phyloP scores from a whole-genome alignment of 2,888 invertebrate species.

The Tetrapedia diversipes region DNA sequence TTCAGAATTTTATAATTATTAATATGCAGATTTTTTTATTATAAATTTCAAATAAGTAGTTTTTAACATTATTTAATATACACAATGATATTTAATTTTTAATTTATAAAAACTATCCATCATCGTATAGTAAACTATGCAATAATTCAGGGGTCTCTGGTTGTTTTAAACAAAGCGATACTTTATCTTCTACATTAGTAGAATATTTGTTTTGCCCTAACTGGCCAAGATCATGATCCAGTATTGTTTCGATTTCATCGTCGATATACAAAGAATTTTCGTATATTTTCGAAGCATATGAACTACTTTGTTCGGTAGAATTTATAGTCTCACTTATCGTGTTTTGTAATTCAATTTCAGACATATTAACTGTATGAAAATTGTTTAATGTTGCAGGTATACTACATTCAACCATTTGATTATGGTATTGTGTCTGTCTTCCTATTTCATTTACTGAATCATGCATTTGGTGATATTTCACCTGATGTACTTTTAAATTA shows the following conservation, averaged over 20 bases:
- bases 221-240: constrained; percentile 76
- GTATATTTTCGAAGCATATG: constrained; percentile 75
- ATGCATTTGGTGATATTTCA: constrained; percentile 75
- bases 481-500: constrained; percentile 78
- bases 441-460: constrained; percentile 64
- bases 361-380: constrained; percentile 75
- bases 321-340: constrained; percentile 80
- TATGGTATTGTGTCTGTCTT: constrained; percentile 55
- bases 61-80: not conserved
- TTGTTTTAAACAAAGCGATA: constrained; percentile 77
- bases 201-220: constrained; percentile 74
- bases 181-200: constrained; percentile 69
- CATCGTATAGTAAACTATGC: constrained; percentile 78
- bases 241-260: constrained; percentile 77
- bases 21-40: not conserved
- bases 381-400: constrained; percentile 65
- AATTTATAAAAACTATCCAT: constrained; percentile 46
- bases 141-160: constrained; percentile 79
- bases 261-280: constrained; percentile 78
- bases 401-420: constrained; percentile 48
- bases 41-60: not conserved
- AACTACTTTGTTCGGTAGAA: constrained; percentile 72
- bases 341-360: constrained; percentile 79
- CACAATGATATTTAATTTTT: not conserved
- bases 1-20: not conserved